These are phyloP conservation scores for Drosophila rellima DNA, from an alignment of 2,888 invertebrate genomes.

Conservation along the genomic window DNA sequence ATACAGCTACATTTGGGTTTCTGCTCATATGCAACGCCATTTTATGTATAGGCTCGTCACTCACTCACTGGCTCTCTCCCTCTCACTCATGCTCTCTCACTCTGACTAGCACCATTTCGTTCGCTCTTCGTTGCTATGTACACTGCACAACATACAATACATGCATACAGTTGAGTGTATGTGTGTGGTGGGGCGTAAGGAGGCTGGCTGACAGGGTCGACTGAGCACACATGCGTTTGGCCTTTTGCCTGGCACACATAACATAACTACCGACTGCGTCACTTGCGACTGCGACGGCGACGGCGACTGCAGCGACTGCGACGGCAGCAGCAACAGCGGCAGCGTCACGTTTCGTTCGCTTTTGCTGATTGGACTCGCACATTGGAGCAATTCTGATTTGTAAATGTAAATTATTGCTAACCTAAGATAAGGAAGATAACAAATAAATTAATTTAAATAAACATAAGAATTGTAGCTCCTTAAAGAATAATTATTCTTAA, in stretches of 20 bases:
- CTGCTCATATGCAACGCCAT: constrained; percentile 68
- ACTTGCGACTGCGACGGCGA: constrained; percentile 10
- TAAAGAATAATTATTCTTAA: too few species aligned
- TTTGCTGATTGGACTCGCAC: constrained; percentile 62
- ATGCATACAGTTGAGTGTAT: not conserved
- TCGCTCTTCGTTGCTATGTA: constrained; percentile 47
- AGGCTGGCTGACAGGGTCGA: constrained; percentile 51
- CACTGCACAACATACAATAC: constrained; percentile 36
- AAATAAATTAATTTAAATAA: too few species aligned
- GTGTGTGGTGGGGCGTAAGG: constrained; percentile 15
- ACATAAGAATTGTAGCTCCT: too few species aligned
- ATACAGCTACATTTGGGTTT: constrained; percentile 48
- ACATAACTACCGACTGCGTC: constrained; percentile 58
- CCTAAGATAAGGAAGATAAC: too few species aligned
- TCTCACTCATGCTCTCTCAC: constrained; percentile 18
- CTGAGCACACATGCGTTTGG: constrained; percentile 69
- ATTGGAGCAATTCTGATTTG: constrained; percentile 35
- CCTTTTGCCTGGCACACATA: constrained; percentile 80
- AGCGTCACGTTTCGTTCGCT: constrained; percentile 62
- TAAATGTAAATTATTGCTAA: not conserved
- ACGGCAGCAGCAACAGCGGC: constrained; percentile 40
- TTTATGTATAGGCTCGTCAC: constrained; percentile 71
- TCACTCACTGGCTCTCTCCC: constrained; percentile 33
- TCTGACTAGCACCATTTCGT: constrained; percentile 34
- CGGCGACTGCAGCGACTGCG: constrained; percentile 12